These are phyloP conservation scores for Zaprionus lineosus DNA, from an alignment of 2,888 invertebrate genomes.

Conservation along the genomic window DNA sequence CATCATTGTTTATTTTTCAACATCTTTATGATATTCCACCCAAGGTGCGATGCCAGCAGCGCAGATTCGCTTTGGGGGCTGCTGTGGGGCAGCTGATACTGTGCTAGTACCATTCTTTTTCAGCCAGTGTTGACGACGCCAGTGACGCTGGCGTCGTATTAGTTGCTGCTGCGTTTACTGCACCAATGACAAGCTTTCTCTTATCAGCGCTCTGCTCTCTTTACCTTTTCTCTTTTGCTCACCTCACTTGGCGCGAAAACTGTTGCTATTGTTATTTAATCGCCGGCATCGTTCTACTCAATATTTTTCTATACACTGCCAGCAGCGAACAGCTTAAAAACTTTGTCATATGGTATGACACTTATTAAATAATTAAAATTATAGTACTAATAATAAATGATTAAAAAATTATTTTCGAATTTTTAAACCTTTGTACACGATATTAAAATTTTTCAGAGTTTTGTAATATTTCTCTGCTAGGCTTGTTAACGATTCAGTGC, in stretches of 20 bases:
- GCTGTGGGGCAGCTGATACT: constrained; percentile 51
- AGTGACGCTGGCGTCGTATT: constrained; percentile 8
- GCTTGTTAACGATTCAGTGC: no score
- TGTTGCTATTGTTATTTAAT: constrained; percentile 76
- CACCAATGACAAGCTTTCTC: constrained; percentile 60
- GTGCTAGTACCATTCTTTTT: constrained; percentile 68
- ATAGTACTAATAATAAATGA: no score
- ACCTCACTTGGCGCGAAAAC: constrained; percentile 68
- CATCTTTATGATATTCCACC: no score
- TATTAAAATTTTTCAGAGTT: no score
- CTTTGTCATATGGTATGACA: no score
- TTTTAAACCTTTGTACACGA: no score
- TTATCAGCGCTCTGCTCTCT: constrained; percentile 21
- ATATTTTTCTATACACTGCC: constrained; percentile 35
- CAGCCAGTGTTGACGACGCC: constrained; percentile 39
- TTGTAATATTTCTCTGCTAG: no score
- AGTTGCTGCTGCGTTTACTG: constrained; percentile 47
- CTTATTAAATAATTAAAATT: no score
- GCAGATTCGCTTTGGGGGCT: constrained; percentile 37
- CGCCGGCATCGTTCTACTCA: constrained; percentile 60
- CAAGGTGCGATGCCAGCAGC: constrained; percentile 38
- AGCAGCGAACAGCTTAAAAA: no score
- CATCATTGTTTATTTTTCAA: no score
- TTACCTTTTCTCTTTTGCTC: constrained; percentile 28
- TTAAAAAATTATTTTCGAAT: no score